phyloP scores from a whole-genome alignment of 2,797 vertebrate species.

The Sylvia borin region DNA sequence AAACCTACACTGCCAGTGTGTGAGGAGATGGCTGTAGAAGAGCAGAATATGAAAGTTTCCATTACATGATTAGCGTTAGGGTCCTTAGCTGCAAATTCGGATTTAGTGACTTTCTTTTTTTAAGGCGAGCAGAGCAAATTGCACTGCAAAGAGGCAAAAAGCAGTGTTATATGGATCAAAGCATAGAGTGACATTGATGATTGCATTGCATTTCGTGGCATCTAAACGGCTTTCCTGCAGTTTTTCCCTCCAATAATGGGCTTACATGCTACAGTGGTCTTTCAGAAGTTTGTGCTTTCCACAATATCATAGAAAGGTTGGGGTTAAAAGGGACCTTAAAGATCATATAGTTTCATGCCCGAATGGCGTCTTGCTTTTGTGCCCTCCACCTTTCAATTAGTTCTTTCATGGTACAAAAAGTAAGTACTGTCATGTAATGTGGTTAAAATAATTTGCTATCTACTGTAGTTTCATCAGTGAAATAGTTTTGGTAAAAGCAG shows the following conservation, averaged over 20 bases:
- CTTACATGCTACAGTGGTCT: neutral
- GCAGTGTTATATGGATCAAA: neutral
- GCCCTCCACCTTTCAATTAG: neutral
- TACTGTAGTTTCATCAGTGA: neutral
- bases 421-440: neutral
- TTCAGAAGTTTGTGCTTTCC: neutral
- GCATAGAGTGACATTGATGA: neutral
- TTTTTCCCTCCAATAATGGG: neutral
- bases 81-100: neutral
- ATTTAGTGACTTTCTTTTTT: neutral
- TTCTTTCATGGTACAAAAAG: neutral
- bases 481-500: neutral
- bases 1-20: accelerated
- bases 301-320: neutral
- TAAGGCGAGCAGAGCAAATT: neutral
- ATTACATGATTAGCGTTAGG: neutral
- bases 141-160: neutral
- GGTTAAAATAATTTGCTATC: neutral
- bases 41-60: neutral
- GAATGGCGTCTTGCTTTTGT: neutral
- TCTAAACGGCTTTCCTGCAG: neutral
- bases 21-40: neutral
- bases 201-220: neutral
- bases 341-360: accelerated
- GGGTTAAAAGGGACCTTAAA: neutral